Percentiles rank a stretch among this genome's conserved stretches.
Evolutionary conservation across 2,888 invertebrate species (phyloP).

Genomic region (Chrysolina haemoptera): DNA sequence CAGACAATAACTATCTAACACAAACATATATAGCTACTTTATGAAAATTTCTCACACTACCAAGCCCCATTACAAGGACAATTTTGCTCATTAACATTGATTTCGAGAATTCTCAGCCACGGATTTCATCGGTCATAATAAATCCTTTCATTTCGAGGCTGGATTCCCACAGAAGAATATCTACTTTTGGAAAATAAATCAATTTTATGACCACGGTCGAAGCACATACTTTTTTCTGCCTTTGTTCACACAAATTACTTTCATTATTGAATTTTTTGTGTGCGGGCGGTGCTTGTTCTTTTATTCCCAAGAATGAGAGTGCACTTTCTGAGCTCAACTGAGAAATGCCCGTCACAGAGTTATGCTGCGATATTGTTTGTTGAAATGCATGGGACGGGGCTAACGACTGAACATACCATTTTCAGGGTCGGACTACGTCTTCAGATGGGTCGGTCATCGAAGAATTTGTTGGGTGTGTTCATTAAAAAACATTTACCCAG

Average conservation of each 20-base stretch:
- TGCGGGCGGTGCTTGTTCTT: not conserved
- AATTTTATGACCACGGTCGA: slow-evolving; percentile 1
- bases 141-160: slow-evolving; percentile 11
- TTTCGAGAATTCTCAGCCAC: not conserved
- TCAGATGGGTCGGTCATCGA: no score
- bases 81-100: not conserved
- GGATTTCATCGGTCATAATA: not conserved
- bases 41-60: no score
- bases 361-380: slow-evolving; percentile 11
- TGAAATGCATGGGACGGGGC: slow-evolving; percentile 9
- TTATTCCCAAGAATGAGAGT: slow-evolving; percentile 3
- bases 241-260: slow-evolving; percentile 23
- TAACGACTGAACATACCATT: not conserved
- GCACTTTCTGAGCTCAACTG: not conserved
- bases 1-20: no score
- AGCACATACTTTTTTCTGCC: slow-evolving; percentile 10
- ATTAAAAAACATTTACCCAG: no score
- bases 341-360: not conserved
- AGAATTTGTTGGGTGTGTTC: no score
- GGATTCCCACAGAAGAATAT: slow-evolving; percentile 18
- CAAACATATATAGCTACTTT: no score
- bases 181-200: slow-evolving; percentile 6
- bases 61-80: not conserved
- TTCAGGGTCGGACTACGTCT: not conserved
- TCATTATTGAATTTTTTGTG: slow-evolving; percentile 5